Percentiles rank a stretch among this genome's conserved stretches.
phyloP scores from a whole-genome alignment of 2,113 vertebrate genomes.

The Festucalex cinctus region DNA sequence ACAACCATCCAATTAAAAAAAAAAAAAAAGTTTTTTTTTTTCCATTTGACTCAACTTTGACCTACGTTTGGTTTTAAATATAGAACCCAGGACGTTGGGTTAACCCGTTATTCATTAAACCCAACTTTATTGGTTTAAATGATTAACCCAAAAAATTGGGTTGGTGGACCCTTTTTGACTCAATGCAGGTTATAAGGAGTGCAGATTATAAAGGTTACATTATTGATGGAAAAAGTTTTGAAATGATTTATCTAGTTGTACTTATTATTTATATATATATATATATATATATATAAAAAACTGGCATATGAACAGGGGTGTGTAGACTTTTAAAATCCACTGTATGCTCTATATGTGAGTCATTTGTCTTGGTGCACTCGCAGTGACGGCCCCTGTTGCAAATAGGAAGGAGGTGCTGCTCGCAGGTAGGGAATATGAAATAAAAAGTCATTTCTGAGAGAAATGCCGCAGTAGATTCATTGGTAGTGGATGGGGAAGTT shows the following conservation, averaged over 20 bases:
- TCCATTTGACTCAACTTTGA: too few relatives aligned
- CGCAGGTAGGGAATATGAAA: slow-evolving; percentile 54
- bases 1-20: too few relatives aligned
- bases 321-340: not conserved
- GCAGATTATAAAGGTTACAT: not conserved
- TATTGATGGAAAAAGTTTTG: not conserved
- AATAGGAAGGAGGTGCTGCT: slow-evolving; percentile 43
- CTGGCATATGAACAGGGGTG: not conserved
- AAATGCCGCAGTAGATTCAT: slow-evolving; percentile 52
- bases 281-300: too few relatives aligned
- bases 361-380: slow-evolving; percentile 4
- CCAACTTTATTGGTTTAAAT: too few relatives aligned
- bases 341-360: not conserved
- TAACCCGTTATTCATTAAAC: too few relatives aligned
- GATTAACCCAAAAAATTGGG: too few relatives aligned
- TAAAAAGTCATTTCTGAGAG: slow-evolving; percentile 61
- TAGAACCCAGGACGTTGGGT: too few relatives aligned
- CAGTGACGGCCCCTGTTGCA: slow-evolving; percentile 37
- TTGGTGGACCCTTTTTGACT: too few relatives aligned
- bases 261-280: not conserved
- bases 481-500: not conserved
- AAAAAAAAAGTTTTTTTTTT: too few relatives aligned
- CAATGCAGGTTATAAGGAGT: too few relatives aligned
- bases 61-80: too few relatives aligned
- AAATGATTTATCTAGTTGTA: not conserved